Evolutionary conservation across 2,797 vertebrate species (phyloP), one percentile per base, ranked within the genome.

Genomic region (Helarctos malayanus): DNA sequence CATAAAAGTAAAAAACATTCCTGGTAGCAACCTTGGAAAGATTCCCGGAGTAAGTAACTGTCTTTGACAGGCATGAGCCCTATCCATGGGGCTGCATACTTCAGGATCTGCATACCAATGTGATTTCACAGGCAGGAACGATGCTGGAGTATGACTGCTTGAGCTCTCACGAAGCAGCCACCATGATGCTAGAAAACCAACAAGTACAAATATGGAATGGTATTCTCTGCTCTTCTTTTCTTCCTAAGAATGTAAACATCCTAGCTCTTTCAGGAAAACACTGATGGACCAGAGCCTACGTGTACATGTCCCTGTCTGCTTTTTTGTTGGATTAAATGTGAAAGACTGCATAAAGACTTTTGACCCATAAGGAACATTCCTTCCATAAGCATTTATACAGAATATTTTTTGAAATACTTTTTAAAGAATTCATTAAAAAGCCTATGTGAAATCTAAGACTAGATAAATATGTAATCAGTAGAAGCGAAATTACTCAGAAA

Each of bases 151-250:
- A 32, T 79, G 79, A 86, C 96, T 82, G 84, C 95, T 92, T 13
- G 95, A 29, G 57, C 93, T 14, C 68, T 21, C 68, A 41, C 0
- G 11, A n/a, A 83, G 88, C 71, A 95, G 93, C 84, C 81, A 52
- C 89, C 91, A 96, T 52, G 93, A 95, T 94, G 97, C 71, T 57
- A 80, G 91, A 84, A 73, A 94, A 93, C 96, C 89, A 98, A 98
- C 98, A 98, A 98, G 98, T 97, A 98, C 98, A 98, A 98, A 99
- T 99, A 99, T 99, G 99, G 99, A 99, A 99, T 99, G 99, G 99
- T 99, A 99, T 99, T 98, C 97, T 90, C 89, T 98, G 98, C 98
- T 98, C 98, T 98, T 96, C 94, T 85, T 92, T 90, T 98, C 92
- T 96, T 95, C 97, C 96, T 97, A 98, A 98, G 98, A 98, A 98